Base-by-base conservation (phyloP, 2,113 vertebrate genomes). In the Hyaena hyaena region DNA sequence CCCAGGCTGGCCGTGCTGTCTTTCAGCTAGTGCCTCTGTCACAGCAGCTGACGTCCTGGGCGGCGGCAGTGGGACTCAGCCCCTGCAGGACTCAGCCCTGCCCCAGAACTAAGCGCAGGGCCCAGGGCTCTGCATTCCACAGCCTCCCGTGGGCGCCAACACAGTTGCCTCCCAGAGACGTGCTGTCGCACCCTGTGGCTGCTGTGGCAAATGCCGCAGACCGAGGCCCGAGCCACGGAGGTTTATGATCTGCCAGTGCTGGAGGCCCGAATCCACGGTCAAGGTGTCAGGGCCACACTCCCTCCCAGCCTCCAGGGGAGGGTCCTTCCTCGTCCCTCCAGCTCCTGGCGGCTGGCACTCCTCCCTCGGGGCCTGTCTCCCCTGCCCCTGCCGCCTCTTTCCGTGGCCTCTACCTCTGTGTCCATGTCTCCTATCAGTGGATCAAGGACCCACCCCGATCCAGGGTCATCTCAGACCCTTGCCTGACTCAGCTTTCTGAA, bases 201-300 rank as follows among this genome's bases (percentile, higher is more conserved):
- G 16, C 61, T 58, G 31, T n/a, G 10, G 39, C 50, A 4, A 10
- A 19, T 2, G 2, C 31, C 24, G 2, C 69, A 35, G 19, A 23
- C 35, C 0, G 2, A 24, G 3, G 39, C 68, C 43, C 12, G 21
- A 48, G 10, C 55, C 10, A 4, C n/a, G n/a, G 66, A 12, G 21
- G 1, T 26, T n/a, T 6, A 7, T 61, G 71, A 45, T 45, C 19
- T 9, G 16, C 0, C 15, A 1, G 89, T 1, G 39, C 19, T 39
- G 26, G 33, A 43, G 50, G 65, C 69, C 61, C 21, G 3, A 35
- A 5, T 26, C 10, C 2, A 9, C 63, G 61, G 14, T 28, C 1
- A 2, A 9, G 50, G 66, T 2, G 1, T 50, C 12, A 21, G 48
- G 23, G 39, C 53, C 0, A 3, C 0, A 0, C 35, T 39, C 15